These are phyloP conservation scores for Neoarius graeffei DNA, from an alignment of 2,113 vertebrate species.

Conservation along the genomic window DNA sequence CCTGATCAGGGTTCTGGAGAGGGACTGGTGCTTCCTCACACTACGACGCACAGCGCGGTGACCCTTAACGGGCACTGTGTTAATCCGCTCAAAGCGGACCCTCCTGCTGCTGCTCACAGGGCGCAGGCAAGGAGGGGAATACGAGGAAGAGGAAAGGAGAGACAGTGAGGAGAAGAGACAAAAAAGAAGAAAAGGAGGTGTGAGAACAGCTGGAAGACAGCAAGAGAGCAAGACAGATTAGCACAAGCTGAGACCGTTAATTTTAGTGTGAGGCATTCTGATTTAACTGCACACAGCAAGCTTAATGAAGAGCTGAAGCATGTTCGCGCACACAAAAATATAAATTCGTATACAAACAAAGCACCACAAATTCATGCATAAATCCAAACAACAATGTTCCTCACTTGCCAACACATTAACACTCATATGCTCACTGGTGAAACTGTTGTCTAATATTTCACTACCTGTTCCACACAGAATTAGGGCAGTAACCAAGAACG, in stretches of 20 bases:
- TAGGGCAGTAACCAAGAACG: not conserved
- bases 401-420: not conserved
- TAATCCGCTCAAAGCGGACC: conserved; percentile 92
- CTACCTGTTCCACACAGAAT: not conserved
- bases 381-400: not conserved
- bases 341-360: not conserved
- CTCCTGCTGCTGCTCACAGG: conserved; percentile 82
- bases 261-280: not conserved
- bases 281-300: not conserved
- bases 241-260: conserved; percentile 40
- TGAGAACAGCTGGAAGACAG: conserved; percentile 62
- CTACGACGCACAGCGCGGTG: conserved; percentile 81
- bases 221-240: conserved; percentile 46
- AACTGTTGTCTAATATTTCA: not conserved
- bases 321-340: not conserved
- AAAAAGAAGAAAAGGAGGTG: conserved; percentile 60
- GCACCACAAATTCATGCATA: conserved; percentile 6
- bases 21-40: conserved; percentile 84
- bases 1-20: conserved; percentile 95
- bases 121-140: conserved; percentile 34
- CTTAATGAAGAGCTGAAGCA: not conserved
- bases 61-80: conserved; percentile 88
- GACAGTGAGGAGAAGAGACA: conserved; percentile 58
- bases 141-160: conserved; percentile 48
- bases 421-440: not conserved